These are phyloP conservation scores for Ictalurus punctatus DNA, from an alignment of 2,113 vertebrate species.

Conservation along the genomic window DNA sequence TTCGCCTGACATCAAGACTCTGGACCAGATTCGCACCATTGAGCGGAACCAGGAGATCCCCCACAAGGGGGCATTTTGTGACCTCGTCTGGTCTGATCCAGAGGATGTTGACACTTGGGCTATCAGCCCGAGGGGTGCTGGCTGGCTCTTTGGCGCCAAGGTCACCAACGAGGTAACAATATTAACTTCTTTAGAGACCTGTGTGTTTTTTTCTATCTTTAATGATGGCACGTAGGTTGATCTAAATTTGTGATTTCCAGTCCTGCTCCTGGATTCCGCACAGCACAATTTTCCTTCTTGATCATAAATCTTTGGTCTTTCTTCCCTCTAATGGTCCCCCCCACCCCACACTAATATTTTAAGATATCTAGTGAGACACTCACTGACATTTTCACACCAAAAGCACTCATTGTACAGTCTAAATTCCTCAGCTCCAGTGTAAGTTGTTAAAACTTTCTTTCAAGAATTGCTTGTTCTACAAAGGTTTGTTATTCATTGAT, in stretches of 20 bases:
- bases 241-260: background rate
- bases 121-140: slow-evolving; percentile 91
- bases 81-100: slow-evolving; percentile 95
- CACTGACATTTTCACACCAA: background rate
- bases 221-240: background rate
- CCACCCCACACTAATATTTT: too few relatives aligned
- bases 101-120: slow-evolving; percentile 98
- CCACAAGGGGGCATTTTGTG: slow-evolving; percentile 97
- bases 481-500: too few relatives aligned
- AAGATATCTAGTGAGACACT: background rate
- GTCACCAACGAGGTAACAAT: slow-evolving; percentile 92
- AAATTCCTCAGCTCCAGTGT: background rate
- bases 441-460: background rate
- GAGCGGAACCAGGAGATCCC: slow-evolving; percentile 96
- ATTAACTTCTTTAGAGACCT: background rate
- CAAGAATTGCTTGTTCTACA: background rate
- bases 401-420: background rate
- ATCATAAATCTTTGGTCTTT: background rate
- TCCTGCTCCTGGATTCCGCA: background rate
- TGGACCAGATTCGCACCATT: slow-evolving; percentile 96
- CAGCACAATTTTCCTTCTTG: background rate
- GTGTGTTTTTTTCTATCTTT: background rate
- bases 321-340: background rate
- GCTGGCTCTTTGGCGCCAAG: slow-evolving; percentile 96
- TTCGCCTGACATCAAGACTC: slow-evolving; percentile 95